A percentile compares a stretch with the other conserved stretches of the same genome.
Evolutionary conservation across 2,797 vertebrate species (phyloP).

Genomic region (Microctenopoma stevenorrisi): DNA sequence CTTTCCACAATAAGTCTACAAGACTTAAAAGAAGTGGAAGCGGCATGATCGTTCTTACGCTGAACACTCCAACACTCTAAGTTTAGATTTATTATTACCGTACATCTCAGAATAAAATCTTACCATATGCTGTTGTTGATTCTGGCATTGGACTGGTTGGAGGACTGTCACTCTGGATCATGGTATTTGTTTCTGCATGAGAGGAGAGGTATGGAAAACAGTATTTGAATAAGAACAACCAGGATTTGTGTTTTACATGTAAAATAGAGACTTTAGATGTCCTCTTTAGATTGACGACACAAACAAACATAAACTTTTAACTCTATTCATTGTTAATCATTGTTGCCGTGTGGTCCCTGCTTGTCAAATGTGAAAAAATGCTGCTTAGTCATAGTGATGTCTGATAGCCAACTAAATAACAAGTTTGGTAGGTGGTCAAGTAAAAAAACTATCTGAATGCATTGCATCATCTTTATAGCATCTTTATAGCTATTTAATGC

Average conservation of each 20-base stretch:
- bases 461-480: no score
- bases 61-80: no score
- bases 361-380: background rate
- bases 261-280: slow-evolving; percentile 1
- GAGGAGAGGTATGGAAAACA: slow-evolving; percentile 10
- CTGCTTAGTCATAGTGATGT: background rate
- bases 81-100: background rate
- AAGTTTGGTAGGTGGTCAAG: background rate
- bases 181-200: background rate
- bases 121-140: slow-evolving; percentile 7
- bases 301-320: background rate
- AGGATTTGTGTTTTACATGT: background rate
- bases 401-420: no score
- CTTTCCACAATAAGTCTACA: background rate
- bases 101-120: slow-evolving; percentile 12
- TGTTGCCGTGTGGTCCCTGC: background rate
- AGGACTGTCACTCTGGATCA: accelerated
- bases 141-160: accelerated
- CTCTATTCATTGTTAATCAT: background rate
- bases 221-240: slow-evolving; percentile 9
- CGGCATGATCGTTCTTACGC: background rate
- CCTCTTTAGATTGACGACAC: background rate
- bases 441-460: no score
- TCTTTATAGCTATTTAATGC: no score
- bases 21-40: background rate